phyloP scores from a whole-genome alignment of 1,140 invertebrate species.

The Eueides isabella region DNA sequence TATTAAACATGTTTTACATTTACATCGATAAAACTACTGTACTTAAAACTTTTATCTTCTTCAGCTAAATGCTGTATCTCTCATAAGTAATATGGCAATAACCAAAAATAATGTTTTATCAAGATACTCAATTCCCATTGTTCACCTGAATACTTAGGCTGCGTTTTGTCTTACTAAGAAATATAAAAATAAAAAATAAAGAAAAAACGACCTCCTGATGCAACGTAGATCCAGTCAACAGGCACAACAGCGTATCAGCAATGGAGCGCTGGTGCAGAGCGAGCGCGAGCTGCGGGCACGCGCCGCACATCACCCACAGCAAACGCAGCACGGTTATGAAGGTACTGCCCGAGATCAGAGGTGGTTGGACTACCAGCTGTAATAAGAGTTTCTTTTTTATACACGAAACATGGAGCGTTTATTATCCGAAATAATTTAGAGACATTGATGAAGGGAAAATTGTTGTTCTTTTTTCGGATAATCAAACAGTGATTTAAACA shows the following conservation, averaged over 20 bases:
- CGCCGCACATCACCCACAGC: constrained; percentile 96
- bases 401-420: not conserved
- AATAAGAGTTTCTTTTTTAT: not conserved
- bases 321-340: constrained; percentile 98
- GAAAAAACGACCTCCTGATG: constrained; percentile 87
- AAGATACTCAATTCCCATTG: no score
- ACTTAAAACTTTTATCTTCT: not conserved
- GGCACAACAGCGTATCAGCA: constrained; percentile 95
- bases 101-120: no score
- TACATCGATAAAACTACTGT: not conserved
- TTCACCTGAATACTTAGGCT: no score
- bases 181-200: not conserved
- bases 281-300: constrained; percentile 96
- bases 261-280: constrained; percentile 96
- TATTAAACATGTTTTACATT: constrained; percentile 6
- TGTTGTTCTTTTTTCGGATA: no score
- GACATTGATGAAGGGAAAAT: no score
- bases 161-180: no score
- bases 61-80: constrained; percentile 10
- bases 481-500: no score
- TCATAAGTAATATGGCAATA: no score
- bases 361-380: constrained; percentile 94
- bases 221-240: constrained; percentile 92
- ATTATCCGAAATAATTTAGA: no score
- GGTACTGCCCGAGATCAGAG: constrained; percentile 95